Percentiles rank a stretch among this genome's conserved stretches.
These are phyloP conservation scores for Peucedramus taeniatus DNA, from an alignment of 2,113 vertebrate species.

Conservation along the genomic window DNA sequence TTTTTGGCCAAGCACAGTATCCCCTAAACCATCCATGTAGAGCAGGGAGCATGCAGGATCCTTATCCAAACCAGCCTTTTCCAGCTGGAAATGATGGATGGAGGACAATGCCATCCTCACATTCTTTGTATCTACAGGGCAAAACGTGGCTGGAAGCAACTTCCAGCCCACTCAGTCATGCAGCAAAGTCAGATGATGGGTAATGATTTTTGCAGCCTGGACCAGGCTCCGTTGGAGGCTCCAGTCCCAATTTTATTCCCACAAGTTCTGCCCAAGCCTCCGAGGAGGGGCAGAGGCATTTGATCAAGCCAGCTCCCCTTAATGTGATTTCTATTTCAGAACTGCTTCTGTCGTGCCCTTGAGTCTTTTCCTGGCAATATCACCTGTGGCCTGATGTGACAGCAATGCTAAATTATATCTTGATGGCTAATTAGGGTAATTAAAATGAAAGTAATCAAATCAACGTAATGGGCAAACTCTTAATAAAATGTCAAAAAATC, in stretches of 20 bases:
- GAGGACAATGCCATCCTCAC: not conserved
- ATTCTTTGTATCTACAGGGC: not conserved
- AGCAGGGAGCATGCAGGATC: not conserved
- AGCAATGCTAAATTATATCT: conserved; percentile 39
- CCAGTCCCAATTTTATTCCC: not conserved
- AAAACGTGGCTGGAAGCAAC: not conserved
- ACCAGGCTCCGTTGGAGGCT: not conserved
- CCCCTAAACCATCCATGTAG: rapidly evolving
- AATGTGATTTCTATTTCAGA: conserved; percentile 43
- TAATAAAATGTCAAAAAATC: conserved; percentile 8
- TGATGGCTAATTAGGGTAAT: conserved; percentile 60
- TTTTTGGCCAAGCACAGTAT: not conserved
- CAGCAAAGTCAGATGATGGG: not conserved
- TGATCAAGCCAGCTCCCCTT: conserved; percentile 6
- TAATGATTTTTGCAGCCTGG: conserved; percentile 37
- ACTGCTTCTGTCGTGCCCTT: not conserved
- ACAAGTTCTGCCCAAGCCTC: not conserved
- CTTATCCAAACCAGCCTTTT: not conserved
- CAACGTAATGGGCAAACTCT: conserved; percentile 8
- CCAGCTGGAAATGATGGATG: conserved; percentile 1
- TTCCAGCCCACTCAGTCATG: conserved; percentile 14
- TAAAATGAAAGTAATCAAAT: conserved; percentile 63
- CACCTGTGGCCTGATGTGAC: conserved; percentile 21
- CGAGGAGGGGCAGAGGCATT: not conserved
- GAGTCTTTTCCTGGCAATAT: conserved; percentile 1